phyloP scores from a whole-genome alignment of 2,888 invertebrate species.

The Leptothorax acervorum region DNA sequence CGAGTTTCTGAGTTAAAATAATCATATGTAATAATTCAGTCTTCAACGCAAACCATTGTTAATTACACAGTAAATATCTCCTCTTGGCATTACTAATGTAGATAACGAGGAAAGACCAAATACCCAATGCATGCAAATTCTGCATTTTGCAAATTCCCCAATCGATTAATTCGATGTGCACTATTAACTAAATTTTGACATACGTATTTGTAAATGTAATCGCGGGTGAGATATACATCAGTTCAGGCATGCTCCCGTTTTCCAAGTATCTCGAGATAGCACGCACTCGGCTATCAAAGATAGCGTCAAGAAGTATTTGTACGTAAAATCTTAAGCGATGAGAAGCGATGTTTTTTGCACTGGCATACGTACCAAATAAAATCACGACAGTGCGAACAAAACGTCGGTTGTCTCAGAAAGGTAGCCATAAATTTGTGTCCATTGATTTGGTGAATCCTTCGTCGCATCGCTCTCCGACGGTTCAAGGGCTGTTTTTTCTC shows the following conservation, averaged over 20 bases:
- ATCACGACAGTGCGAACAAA: conserved; percentile 99
- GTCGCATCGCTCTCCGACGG: conserved; percentile 98
- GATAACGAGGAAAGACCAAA: conserved; percentile 50
- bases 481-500: conserved; percentile 96
- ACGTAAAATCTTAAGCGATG: conserved; percentile 54
- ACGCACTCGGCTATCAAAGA: conserved; percentile 34
- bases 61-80: conserved; percentile 25
- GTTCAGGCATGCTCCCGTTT: conserved; percentile 51
- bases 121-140: conserved; percentile 63
- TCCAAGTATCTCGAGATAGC: conserved; percentile 20
- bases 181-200: background rate
- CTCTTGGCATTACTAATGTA: conserved; percentile 33
- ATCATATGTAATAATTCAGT: background rate
- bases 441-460: conserved; percentile 98
- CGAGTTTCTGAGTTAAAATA: background rate
- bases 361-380: conserved; percentile 95
- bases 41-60: conserved; percentile 7
- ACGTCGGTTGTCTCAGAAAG: conserved; percentile 99
- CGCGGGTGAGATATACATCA: conserved; percentile 47
- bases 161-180: conserved; percentile 43
- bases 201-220: background rate
- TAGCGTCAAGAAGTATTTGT: conserved; percentile 57
- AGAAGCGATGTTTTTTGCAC: conserved; percentile 14
- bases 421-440: conserved; percentile 99
- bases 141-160: conserved; percentile 20